Conservation (phyloP, 2,888 invertebrate genomes). For the Acanthopleura granulata region DNA sequence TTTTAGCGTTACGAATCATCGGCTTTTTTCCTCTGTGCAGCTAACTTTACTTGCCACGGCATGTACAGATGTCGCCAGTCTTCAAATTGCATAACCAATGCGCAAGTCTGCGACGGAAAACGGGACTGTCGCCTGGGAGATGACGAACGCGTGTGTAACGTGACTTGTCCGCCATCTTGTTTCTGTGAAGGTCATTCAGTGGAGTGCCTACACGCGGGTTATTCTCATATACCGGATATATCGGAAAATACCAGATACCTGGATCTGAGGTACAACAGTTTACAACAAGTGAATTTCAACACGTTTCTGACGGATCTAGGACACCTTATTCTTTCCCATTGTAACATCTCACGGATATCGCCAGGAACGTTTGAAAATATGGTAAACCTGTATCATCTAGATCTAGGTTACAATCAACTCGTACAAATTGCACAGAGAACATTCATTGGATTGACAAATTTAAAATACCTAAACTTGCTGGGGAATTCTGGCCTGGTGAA, state of each 20-base stretch:
- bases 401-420: not conserved
- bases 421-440: not conserved
- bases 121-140: slow-evolving; percentile 56
- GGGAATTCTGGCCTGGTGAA: not conserved
- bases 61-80: slow-evolving; percentile 5
- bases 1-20: too few relatives aligned
- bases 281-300: not conserved
- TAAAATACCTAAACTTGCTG: not conserved
- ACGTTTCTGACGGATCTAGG: not conserved
- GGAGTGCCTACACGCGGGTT: not conserved
- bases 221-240: not conserved
- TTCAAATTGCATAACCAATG: slow-evolving; percentile 23
- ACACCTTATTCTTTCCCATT: not conserved
- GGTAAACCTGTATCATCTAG: not conserved
- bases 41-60: not conserved
- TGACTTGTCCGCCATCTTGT: slow-evolving; percentile 17
- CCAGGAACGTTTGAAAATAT: not conserved
- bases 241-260: not conserved
- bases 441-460: not conserved
- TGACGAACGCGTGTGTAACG: slow-evolving; percentile 54
- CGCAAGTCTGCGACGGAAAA: slow-evolving; percentile 47
- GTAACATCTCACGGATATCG: not conserved
- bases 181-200: slow-evolving; percentile 2
- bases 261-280: not conserved
- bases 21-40: not conserved